Evolutionary conservation across 2,797 vertebrate species (phyloP).

Genomic region (Microtus obscurus): DNA sequence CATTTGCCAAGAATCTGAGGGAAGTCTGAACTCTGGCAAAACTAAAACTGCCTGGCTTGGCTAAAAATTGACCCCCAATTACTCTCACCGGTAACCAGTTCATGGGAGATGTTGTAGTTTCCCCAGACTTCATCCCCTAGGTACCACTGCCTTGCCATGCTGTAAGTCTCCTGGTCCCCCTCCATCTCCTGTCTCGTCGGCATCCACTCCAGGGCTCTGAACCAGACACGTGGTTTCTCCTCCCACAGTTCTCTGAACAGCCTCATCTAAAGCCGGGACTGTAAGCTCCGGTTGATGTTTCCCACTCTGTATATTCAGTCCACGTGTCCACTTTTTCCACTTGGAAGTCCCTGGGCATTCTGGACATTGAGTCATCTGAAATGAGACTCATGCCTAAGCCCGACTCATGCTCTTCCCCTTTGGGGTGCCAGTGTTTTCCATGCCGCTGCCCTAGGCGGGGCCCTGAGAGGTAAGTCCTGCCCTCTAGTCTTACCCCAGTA

Average conservation of each 20-base stretch:
- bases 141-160: not conserved
- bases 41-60: conserved; percentile 15
- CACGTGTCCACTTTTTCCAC: not conserved
- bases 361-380: not conserved
- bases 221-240: fast-evolving
- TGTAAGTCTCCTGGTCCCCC: not conserved
- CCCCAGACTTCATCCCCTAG: not conserved
- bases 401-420: not conserved
- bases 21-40: conserved; percentile 30
- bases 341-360: not conserved
- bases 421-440: not conserved
- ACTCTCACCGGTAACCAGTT: not conserved
- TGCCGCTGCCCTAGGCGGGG: not conserved
- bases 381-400: not conserved
- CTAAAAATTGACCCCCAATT: not conserved
- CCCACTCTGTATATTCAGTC: not conserved
- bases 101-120: not conserved
- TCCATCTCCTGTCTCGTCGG: not conserved
- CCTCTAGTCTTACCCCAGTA: not conserved
- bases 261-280: not conserved
- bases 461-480: not conserved
- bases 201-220: not conserved
- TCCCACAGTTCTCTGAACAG: not conserved
- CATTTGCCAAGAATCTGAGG: not conserved
- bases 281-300: not conserved